Base-by-base conservation (phyloP, 1,140 invertebrate genomes). In the Drosophila bocqueti region DNA sequence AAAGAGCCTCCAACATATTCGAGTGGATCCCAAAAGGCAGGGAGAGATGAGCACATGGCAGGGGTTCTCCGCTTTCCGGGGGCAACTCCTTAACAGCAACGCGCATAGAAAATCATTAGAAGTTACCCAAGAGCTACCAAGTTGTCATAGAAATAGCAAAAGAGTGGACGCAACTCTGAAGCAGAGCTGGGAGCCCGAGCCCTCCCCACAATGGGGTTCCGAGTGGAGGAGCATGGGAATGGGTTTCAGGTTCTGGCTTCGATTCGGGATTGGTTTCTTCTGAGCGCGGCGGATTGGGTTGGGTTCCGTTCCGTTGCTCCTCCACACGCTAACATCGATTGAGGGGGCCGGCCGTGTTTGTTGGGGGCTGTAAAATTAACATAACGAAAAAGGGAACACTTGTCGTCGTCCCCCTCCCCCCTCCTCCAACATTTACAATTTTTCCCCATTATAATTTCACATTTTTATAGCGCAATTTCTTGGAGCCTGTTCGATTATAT, bases 401-500 rank as follows among this genome's bases (percentile, higher is more conserved):
- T 58, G 34, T 66, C 31, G 38, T 15, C 29, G 29, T 49, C 1
- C 11, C 11, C 43, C n/a, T n/a, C 11, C 18, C 8, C n/a, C 61
- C n/a, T n/a, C 38, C 31, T 24, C 24, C 24, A 24, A 13, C 38
- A 54, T 80, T 67, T 52, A 52, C 72, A 72, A 80, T 77, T 87
- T 80, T 57, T 67, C 49, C 76, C 52, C 76, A 89, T 67, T 64
- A 79, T 79, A 77, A 80, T 89, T 79, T 75, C 16, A 59, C 79
- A 82, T 60, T 79, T 76, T 80, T 87, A 87, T 87, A 67, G 80
- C 79, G 55, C 46, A 71, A 61, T 76, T 89, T 89, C 89, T 91
- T 91, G 64, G 46, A 85, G 85, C 90, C 90, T 92, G 90, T 90
- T 92, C 90, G 69, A 81, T 92, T 91, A 91, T 91, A 89, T 91